A percentile compares a stretch with the other conserved stretches of the same genome.
phyloP scores from a whole-genome alignment of 2,888 invertebrate genomes.

The Heteromyza rotundicornis region DNA sequence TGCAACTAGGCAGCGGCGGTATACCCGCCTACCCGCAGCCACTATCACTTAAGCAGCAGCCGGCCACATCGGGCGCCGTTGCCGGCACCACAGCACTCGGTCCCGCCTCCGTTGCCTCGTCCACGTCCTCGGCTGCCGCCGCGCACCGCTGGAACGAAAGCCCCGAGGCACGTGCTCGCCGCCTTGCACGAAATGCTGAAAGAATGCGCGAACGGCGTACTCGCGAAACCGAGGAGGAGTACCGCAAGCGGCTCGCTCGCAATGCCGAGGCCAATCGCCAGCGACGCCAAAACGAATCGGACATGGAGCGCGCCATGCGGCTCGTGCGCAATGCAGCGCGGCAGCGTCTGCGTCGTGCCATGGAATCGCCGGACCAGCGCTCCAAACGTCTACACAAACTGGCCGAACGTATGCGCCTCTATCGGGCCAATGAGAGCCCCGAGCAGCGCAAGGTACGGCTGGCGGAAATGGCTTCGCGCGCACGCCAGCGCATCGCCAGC shows the following conservation, averaged over 20 bases:
- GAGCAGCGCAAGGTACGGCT: slow-evolving; percentile 61
- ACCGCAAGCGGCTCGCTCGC: slow-evolving; percentile 58
- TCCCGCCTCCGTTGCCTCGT: slow-evolving; percentile 37
- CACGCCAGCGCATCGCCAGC: slow-evolving; percentile 59
- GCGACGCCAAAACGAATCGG: slow-evolving; percentile 60
- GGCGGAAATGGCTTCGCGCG: slow-evolving; percentile 61
- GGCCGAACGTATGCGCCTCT: slow-evolving; percentile 61
- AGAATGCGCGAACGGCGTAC: slow-evolving; percentile 62
- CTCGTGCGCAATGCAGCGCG: slow-evolving; percentile 61
- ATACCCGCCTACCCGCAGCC: slow-evolving; percentile 50
- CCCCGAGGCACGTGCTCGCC: slow-evolving; percentile 60
- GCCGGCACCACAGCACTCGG: slow-evolving; percentile 30
- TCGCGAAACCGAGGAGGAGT: slow-evolving; percentile 61
- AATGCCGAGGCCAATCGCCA: slow-evolving; percentile 62
- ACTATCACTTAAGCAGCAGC: slow-evolving; percentile 47
- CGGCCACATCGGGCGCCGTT: slow-evolving; percentile 37
- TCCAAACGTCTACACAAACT: slow-evolving; percentile 56
- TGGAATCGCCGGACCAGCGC: slow-evolving; percentile 61
- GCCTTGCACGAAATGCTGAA: slow-evolving; percentile 62
- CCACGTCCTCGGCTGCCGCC: slow-evolving; percentile 34
- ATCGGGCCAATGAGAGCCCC: slow-evolving; percentile 58
- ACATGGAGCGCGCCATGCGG: slow-evolving; percentile 59
- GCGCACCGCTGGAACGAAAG: slow-evolving; percentile 61
- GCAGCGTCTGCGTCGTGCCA: slow-evolving; percentile 60
- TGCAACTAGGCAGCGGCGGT: slow-evolving; percentile 43